These are phyloP conservation scores for Gobio occitaniae DNA, from an alignment of 2,797 vertebrate genomes.

Conservation along the genomic window DNA sequence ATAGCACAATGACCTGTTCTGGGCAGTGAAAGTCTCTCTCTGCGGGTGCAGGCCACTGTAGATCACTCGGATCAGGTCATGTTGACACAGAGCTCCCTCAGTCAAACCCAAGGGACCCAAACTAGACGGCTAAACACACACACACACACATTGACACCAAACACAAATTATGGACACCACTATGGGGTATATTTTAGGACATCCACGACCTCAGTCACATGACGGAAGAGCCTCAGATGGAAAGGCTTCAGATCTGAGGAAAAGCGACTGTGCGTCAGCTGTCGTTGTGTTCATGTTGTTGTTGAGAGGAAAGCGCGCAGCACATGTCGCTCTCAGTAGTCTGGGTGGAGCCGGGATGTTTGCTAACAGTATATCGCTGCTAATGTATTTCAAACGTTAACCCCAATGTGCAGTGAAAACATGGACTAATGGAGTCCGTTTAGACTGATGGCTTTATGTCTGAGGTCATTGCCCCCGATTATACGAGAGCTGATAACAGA, in stretches of 20 bases:
- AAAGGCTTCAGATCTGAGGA: background rate
- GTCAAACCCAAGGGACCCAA: slow-evolving; percentile 97
- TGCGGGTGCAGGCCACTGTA: slow-evolving; percentile 97
- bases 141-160: slow-evolving; percentile 33
- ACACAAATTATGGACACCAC: background rate
- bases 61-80: slow-evolving; percentile 95
- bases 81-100: slow-evolving; percentile 95
- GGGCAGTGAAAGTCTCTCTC: slow-evolving; percentile 97
- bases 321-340: too few relatives aligned
- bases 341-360: too few relatives aligned
- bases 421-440: too few relatives aligned
- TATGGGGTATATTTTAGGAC: background rate
- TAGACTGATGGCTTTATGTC: too few relatives aligned
- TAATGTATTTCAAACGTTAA: too few relatives aligned
- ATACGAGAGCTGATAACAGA: too few relatives aligned
- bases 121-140: slow-evolving; percentile 85
- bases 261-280: too few relatives aligned
- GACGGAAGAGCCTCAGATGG: background rate
- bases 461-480: too few relatives aligned
- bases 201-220: background rate
- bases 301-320: too few relatives aligned
- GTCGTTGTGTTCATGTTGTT: too few relatives aligned
- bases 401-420: too few relatives aligned
- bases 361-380: too few relatives aligned
- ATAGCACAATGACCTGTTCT: slow-evolving; percentile 86